phyloP scores from a whole-genome alignment of 2,888 invertebrate species.

The Dryobotodes eremita region DNA sequence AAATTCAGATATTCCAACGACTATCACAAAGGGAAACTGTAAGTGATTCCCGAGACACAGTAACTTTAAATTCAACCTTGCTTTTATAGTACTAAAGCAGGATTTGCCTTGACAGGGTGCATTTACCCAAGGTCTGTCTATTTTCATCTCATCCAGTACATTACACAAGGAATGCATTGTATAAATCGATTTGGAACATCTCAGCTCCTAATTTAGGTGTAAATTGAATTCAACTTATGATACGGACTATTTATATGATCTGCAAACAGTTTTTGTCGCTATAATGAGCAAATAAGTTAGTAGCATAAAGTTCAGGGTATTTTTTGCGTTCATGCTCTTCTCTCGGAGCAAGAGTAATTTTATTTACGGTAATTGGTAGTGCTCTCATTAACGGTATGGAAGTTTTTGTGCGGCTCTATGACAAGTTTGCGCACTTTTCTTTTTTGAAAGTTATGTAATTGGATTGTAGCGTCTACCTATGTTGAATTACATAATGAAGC shows the following conservation, averaged over 20 bases:
- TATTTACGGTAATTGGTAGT: conserved; percentile 7
- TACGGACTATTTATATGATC: not conserved
- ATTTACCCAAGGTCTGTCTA: conserved; percentile 37
- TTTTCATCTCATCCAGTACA: conserved; percentile 40
- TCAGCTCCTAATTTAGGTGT: conserved; percentile 33
- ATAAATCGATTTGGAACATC: conserved; percentile 50
- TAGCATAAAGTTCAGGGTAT: not conserved
- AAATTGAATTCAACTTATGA: conserved; percentile 48
- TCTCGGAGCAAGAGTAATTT: conserved; percentile 6
- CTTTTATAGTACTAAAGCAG: conserved; percentile 1
- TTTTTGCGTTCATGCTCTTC: not conserved
- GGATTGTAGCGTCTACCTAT: not conserved
- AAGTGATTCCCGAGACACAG: conserved; percentile 19
- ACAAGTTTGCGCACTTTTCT: not conserved
- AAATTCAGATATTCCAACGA: conserved; percentile 61
- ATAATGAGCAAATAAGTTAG: not conserved
- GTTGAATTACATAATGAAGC: not conserved
- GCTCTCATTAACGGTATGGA: not conserved
- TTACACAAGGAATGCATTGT: conserved; percentile 60
- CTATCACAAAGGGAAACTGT: conserved; percentile 47
- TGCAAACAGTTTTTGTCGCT: not conserved
- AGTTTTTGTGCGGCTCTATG: conserved; percentile 14
- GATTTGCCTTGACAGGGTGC: conserved; percentile 28
- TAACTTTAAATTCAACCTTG: conserved; percentile 40
- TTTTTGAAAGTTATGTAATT: conserved; percentile 1